phyloP scores from a whole-genome alignment of 2,888 invertebrate species.

The Scrobipalpa atriplicella region DNA sequence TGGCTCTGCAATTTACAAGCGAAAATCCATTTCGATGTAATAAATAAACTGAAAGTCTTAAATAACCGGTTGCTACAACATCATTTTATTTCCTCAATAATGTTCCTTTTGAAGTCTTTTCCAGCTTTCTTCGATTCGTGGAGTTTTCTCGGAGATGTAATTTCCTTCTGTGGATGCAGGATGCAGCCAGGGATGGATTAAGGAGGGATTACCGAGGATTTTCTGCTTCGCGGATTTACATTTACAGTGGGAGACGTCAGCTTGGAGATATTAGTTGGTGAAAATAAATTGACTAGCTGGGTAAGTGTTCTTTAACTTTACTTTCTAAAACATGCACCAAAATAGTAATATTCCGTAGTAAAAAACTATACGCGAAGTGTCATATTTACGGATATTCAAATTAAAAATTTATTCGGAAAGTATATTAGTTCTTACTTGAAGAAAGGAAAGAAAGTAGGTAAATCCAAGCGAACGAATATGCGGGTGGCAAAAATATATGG shows the following conservation, averaged over 20 bases:
- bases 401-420: too few relatives aligned
- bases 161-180: slow-evolving; percentile 28
- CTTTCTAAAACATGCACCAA: neutral
- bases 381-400: too few relatives aligned
- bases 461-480: too few relatives aligned
- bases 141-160: slow-evolving; percentile 28
- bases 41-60: neutral
- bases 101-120: slow-evolving; percentile 14
- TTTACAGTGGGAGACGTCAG: slow-evolving; percentile 7
- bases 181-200: slow-evolving; percentile 19
- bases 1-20: too few relatives aligned
- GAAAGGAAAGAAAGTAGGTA: too few relatives aligned
- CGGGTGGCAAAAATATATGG: too few relatives aligned
- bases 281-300: neutral
- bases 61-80: neutral
- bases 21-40: too few relatives aligned
- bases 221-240: slow-evolving; percentile 10
- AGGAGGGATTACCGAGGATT: slow-evolving; percentile 7
- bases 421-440: too few relatives aligned
- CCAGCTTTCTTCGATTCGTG: slow-evolving; percentile 22
- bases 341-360: neutral
- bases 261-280: neutral
- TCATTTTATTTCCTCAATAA: slow-evolving; percentile 1
- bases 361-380: too few relatives aligned
- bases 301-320: neutral